A percentile compares a stretch with the other conserved stretches of the same genome.
phyloP scores from a whole-genome alignment of 2,888 invertebrate genomes.

The Colletes collaris region DNA sequence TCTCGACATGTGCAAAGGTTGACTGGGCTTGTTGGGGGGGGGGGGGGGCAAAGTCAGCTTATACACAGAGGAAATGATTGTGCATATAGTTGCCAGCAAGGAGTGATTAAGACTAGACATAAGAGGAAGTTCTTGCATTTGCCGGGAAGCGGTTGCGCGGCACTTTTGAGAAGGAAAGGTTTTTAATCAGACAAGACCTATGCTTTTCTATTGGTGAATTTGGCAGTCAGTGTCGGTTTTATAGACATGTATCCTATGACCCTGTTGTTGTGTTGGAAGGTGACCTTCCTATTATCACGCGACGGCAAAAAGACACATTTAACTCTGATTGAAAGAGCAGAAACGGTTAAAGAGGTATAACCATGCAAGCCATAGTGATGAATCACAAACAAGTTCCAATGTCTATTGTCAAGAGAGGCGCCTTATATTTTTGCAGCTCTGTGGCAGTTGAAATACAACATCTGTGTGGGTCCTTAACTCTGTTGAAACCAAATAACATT shows the following conservation, averaged over 20 bases:
- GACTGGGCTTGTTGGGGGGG: slow-evolving; percentile 2
- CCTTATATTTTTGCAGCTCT: not conserved
- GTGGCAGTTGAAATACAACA: not conserved
- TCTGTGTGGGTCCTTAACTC: not conserved
- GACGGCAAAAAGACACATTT: not conserved
- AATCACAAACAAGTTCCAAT: not conserved
- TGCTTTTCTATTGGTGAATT: not conserved
- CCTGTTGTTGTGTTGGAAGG: not conserved
- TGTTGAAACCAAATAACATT: not conserved
- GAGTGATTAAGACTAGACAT: not conserved
- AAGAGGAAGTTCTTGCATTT: not conserved
- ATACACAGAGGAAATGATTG: not conserved
- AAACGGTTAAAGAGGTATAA: not conserved
- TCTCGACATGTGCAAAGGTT: not conserved
- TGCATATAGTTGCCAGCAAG: not conserved
- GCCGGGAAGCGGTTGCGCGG: not conserved
- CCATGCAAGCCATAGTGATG: not conserved
- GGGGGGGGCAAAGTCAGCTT: not conserved
- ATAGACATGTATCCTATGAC: not conserved
- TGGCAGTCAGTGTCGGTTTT: not conserved
- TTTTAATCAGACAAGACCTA: not conserved
- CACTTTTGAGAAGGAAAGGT: slow-evolving; percentile 3
- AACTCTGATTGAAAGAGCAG: not conserved
- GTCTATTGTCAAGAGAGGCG: not conserved
- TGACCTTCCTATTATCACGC: not conserved